Evolutionary conservation across 2,888 invertebrate species (phyloP), one percentile per base, ranked within the genome.

Genomic region (Drosophila koepferae): DNA sequence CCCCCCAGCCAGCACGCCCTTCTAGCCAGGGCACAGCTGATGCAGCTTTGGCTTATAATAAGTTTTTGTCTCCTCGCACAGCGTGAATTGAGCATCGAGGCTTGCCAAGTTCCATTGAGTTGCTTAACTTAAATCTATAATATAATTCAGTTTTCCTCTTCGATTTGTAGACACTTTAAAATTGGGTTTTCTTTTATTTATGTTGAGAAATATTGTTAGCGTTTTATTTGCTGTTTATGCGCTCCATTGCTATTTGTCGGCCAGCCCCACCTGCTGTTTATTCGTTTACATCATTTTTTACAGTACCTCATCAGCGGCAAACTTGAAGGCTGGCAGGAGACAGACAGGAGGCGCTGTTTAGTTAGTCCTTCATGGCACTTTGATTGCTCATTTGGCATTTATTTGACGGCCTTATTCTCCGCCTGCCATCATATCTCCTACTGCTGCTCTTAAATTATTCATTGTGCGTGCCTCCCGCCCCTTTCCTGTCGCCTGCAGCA

Each of bases 351-450:
- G 70, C 70, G 58, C 73, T 80, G 80, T 83, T 88, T 86, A 86
- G 86, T 86, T 88, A 88, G 86, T 82, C 77, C 86, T 84, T 84
- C 83, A 88, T 84, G 90, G 80, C 80, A 82, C 89, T 89, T 89
- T 89, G 91, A 89, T 89, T 91, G 90, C 89, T 90, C 91, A 86
- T 91, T 88, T 82, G 86, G 89, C 90, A 88, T 87, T 86, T 87
- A 90, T 90, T 87, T 86, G 90, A 88, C 85, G 85, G 61, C 66
- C 44, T 38, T 31, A 18, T 36, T 44, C 56, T 23, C 40, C 34
- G 60, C 23, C 70, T 23, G 51, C 28, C 54, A 34, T 18, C 54
- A 31, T 62, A 55, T 56, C 55, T 46, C 36, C 53, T 18, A 10
- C 48, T 20, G 58, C 53, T 40, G 23, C 23, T 53, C 58, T 67